A percentile compares a stretch with the other conserved stretches of the same genome.
phyloP scores from a whole-genome alignment of 2,113 vertebrate species.

The Pantherophis guttatus region DNA sequence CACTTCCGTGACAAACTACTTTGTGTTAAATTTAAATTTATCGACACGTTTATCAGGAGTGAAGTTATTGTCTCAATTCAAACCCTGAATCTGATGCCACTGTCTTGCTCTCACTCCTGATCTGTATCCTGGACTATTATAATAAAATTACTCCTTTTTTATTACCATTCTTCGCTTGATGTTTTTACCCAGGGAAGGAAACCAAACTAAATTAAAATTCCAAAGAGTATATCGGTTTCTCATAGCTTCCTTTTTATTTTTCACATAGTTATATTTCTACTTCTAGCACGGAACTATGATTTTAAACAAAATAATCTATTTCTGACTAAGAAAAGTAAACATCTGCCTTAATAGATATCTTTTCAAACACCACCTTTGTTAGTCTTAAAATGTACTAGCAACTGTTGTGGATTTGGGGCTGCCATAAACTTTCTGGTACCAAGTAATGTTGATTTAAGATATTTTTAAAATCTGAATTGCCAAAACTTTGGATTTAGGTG shows the following conservation, averaged over 20 bases:
- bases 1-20: too few relatives aligned
- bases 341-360: not conserved
- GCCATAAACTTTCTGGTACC: not conserved
- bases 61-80: not conserved
- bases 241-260: not conserved
- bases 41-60: not conserved
- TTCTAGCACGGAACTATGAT: not conserved
- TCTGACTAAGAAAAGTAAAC: not conserved
- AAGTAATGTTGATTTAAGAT: not conserved
- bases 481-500: not conserved
- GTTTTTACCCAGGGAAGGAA: not conserved
- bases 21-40: too few relatives aligned
- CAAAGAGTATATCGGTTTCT: not conserved
- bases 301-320: not conserved
- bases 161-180: not conserved
- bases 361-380: not conserved
- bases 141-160: not conserved
- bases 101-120: not conserved
- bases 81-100: not conserved
- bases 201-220: not conserved
- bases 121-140: not conserved
- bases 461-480: not conserved
- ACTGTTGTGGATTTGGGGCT: not conserved
- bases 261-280: not conserved
- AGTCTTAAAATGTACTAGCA: not conserved